phyloP scores from a whole-genome alignment of 2,113 vertebrate species.

The Bubo bubo region DNA sequence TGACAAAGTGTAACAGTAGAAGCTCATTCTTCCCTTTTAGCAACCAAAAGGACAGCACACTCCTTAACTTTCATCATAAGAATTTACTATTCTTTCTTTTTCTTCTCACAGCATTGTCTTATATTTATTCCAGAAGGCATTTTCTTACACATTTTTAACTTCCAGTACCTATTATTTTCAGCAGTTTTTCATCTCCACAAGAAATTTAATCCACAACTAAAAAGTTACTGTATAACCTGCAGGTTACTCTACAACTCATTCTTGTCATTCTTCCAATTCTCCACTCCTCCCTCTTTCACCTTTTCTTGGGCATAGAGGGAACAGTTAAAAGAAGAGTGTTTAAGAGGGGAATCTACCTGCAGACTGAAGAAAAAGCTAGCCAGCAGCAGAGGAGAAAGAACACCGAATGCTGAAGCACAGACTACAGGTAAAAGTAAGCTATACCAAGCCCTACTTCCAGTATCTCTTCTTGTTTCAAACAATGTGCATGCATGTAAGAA shows the following conservation, averaged over 20 bases:
- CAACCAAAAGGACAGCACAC: neutral
- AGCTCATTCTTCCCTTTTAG: neutral
- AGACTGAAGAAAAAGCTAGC: neutral
- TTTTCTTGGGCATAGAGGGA: neutral
- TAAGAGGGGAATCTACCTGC: neutral
- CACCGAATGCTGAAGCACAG: neutral
- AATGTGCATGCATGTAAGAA: neutral
- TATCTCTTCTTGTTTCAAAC: neutral
- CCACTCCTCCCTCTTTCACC: neutral
- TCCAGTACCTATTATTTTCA: neutral
- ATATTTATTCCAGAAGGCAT: neutral
- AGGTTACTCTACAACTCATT: conserved; percentile 51
- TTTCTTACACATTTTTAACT: neutral
- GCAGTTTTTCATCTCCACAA: neutral
- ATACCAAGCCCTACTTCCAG: neutral
- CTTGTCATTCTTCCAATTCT: conserved; percentile 44
- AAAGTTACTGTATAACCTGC: conserved; percentile 28
- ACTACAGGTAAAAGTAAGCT: neutral
- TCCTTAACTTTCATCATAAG: neutral
- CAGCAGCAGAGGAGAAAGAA: neutral
- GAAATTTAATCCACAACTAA: conserved; percentile 32
- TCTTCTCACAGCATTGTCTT: neutral
- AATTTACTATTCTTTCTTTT: neutral
- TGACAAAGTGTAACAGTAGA: neutral
- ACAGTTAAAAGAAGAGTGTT: neutral